Evolutionary conservation across 2,888 invertebrate species (phyloP).

Genomic region (Lasioglossum lativentre): DNA sequence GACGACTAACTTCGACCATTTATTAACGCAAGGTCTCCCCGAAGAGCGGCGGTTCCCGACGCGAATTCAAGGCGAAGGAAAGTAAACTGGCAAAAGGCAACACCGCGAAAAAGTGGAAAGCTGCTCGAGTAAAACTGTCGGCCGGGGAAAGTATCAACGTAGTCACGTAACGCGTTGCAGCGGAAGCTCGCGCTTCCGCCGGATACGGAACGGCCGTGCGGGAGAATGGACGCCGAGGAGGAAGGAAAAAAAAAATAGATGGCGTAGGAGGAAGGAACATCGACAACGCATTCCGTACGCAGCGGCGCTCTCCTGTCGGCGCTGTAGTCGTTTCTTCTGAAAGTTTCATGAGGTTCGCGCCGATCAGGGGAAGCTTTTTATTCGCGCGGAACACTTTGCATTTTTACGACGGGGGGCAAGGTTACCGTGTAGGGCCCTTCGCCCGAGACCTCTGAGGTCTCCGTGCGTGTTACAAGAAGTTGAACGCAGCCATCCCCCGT

Average conservation of each 20-base stretch:
- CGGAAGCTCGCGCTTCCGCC: constrained; percentile 52
- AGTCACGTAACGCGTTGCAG: constrained; percentile 58
- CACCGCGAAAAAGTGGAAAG: constrained; percentile 37
- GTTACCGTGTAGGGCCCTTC: constrained; percentile 69
- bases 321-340: constrained; percentile 72
- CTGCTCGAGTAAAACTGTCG: constrained; percentile 44
- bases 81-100: constrained; percentile 43
- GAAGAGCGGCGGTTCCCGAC: background rate
- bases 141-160: constrained; percentile 41
- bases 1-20: constrained; percentile 16
- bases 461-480: constrained; percentile 49
- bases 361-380: constrained; percentile 77
- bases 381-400: constrained; percentile 77
- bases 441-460: constrained; percentile 67
- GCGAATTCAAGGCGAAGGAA: constrained; percentile 17
- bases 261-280: constrained; percentile 37
- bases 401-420: constrained; percentile 77
- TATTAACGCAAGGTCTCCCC: constrained; percentile 29
- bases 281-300: constrained; percentile 72
- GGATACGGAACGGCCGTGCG: constrained; percentile 43
- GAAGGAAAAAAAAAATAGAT: constrained; percentile 26
- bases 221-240: background rate
- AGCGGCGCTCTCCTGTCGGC: constrained; percentile 56
- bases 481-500: constrained; percentile 37
- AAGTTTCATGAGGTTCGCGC: constrained; percentile 79